A percentile compares a stretch with the other conserved stretches of the same genome.
These are phyloP conservation scores for Coptotermes formosanus DNA, from an alignment of 1,140 invertebrate species.

Conservation along the genomic window DNA sequence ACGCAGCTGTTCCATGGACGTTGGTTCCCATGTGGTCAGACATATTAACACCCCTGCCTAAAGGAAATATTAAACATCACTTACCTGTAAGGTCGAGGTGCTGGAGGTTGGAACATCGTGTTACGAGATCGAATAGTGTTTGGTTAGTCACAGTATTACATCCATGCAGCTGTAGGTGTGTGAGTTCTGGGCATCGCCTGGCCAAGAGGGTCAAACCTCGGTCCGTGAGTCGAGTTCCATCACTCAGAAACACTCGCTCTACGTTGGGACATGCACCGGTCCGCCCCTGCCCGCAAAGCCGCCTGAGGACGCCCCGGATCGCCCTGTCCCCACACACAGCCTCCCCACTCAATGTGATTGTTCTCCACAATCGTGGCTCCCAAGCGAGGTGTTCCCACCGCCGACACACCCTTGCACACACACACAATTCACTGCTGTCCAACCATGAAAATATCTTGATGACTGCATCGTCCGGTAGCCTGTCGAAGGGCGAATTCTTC, in stretches of 20 bases:
- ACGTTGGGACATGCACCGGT: slow-evolving; percentile 58
- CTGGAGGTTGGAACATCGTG: slow-evolving; percentile 66
- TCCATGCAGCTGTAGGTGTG: slow-evolving; percentile 68
- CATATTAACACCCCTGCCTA: too few species aligned
- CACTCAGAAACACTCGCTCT: slow-evolving; percentile 65
- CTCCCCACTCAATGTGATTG: slow-evolving; percentile 63
- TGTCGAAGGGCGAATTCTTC: slow-evolving; percentile 46
- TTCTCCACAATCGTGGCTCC: slow-evolving; percentile 75
- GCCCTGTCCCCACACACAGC: slow-evolving; percentile 66
- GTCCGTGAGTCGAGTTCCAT: slow-evolving; percentile 73
- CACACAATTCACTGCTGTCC: slow-evolving; percentile 74
- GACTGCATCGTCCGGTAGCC: slow-evolving; percentile 55
- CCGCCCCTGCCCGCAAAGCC: slow-evolving; percentile 57
- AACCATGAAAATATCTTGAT: slow-evolving; percentile 69
- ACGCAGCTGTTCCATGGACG: too few species aligned
- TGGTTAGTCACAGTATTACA: slow-evolving; percentile 67
- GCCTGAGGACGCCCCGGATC: slow-evolving; percentile 60
- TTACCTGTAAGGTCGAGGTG: slow-evolving; percentile 73
- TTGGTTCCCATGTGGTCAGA: too few species aligned
- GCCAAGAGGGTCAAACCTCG: slow-evolving; percentile 67
- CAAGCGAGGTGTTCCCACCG: slow-evolving; percentile 80
- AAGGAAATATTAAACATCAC: slow-evolving; percentile 7
- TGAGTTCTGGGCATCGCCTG: slow-evolving; percentile 68
- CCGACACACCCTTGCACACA: slow-evolving; percentile 75
- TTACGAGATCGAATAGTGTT: slow-evolving; percentile 62